Base-by-base conservation (phyloP, 1,140 invertebrate genomes). In the Alviniconcha marisindica region DNA sequence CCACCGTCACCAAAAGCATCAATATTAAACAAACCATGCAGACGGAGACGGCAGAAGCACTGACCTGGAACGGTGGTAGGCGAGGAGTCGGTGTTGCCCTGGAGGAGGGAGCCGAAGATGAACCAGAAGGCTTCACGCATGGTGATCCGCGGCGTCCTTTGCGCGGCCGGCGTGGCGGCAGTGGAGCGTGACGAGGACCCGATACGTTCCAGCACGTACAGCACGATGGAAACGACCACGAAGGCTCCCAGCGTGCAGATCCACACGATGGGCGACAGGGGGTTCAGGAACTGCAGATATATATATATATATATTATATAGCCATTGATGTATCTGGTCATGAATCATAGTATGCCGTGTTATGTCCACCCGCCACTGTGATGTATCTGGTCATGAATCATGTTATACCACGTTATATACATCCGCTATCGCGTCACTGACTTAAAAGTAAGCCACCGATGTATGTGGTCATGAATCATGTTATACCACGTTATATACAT, bases 181-280 rank as follows among this genome's bases (percentile, higher is more conserved):
- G 10, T 31, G 40, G 40, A 31, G 38, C 44, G 38, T 7, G 56
- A 44, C 15, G 78, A 31, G 54, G 97, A 98, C 4, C 97, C 98
- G 93, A 99, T 99, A 88, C 96, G 94, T 31, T 81, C 99, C n/a
- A 93, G 77, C 7, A 90, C 95, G 93, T 98, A 98, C 2, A 99
- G 94, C 2, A 99, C 97, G 85, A 99, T 97, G 91, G 97, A 98
- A 14, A 99, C 98, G 4, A 98, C 97, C 5, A 93, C 89, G 82
- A 93, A 91, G 71, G 91, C 87, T 42, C 89, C 87, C 69, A 91
- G 80, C 0, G 91, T 92, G 77, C 91, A 92, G 73, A 92, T 90
- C 92, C 92, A 93, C 10, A 93, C 92, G 18, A 87, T 97, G 88
- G 97, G 97, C 80, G 97, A 98, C 56, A 99, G 94, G 18, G 98